These are phyloP conservation scores for Machimus atricapillus DNA, from an alignment of 2,888 invertebrate species.

Conservation along the genomic window DNA sequence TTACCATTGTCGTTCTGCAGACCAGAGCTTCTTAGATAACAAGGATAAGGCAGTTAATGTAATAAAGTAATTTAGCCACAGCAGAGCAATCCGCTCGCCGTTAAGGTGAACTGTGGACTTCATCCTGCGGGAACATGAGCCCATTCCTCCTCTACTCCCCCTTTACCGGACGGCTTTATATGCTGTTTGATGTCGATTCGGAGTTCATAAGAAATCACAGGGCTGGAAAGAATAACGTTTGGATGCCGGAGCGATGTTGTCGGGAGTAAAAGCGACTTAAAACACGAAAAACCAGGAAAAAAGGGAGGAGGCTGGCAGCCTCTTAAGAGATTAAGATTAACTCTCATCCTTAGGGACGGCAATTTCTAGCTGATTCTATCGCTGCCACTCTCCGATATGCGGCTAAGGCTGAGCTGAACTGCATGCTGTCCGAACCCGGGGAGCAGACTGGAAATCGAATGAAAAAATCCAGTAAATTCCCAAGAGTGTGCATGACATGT, in stretches of 20 bases:
- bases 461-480: background rate
- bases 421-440: background rate
- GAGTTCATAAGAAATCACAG: background rate
- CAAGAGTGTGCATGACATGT: background rate
- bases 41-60: conserved; percentile 1
- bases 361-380: background rate
- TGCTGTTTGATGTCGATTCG: background rate
- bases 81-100: background rate
- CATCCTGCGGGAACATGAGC: background rate
- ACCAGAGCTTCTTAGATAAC: background rate
- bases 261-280: background rate
- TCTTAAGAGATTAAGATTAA: background rate
- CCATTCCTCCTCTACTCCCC: background rate
- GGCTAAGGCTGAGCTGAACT: background rate
- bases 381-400: background rate
- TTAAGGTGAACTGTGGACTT: background rate
- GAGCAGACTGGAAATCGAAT: background rate
- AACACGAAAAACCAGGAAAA: background rate
- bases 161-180: background rate
- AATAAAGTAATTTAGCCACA: background rate
- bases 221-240: background rate
- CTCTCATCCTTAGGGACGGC: background rate
- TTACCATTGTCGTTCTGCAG: background rate
- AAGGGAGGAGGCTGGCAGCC: background rate
- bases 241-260: background rate